Conservation (phyloP, 2,113 vertebrate genomes). For the Ahaetulla prasina region DNA sequence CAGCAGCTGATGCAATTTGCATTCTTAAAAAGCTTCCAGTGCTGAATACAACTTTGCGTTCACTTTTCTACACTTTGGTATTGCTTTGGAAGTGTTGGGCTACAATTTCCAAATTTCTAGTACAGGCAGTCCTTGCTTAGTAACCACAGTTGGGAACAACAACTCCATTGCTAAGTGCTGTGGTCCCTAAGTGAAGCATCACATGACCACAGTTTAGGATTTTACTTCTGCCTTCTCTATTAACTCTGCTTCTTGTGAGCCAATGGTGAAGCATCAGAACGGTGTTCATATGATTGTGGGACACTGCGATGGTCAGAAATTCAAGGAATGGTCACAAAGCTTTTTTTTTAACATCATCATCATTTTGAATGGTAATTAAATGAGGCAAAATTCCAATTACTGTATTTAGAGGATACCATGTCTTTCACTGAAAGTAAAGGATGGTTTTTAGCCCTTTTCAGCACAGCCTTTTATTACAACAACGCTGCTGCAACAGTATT, state of each 20-base stretch:
- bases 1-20: not conserved
- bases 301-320: not conserved
- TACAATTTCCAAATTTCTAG: not conserved
- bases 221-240: not conserved
- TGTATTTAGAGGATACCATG: not conserved
- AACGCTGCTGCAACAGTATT: rapidly evolving
- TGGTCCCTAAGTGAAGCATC: not conserved
- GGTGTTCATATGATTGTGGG: not conserved
- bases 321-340: not conserved
- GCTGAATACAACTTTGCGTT: not conserved
- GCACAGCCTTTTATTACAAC: rapidly evolving
- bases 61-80: not conserved
- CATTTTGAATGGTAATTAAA: not conserved
- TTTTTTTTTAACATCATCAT: not conserved
- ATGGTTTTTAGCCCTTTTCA: not conserved
- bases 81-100: not conserved
- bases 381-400: not conserved
- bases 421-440: not conserved
- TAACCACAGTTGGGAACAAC: not conserved
- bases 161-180: not conserved
- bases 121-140: not conserved
- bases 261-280: not conserved
- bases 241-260: not conserved
- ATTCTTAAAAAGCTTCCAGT: not conserved
- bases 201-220: not conserved